Evolutionary conservation across 2,113 vertebrate species (phyloP), one percentile per base, ranked within the genome.

Genomic region (Numida meleagris): DNA sequence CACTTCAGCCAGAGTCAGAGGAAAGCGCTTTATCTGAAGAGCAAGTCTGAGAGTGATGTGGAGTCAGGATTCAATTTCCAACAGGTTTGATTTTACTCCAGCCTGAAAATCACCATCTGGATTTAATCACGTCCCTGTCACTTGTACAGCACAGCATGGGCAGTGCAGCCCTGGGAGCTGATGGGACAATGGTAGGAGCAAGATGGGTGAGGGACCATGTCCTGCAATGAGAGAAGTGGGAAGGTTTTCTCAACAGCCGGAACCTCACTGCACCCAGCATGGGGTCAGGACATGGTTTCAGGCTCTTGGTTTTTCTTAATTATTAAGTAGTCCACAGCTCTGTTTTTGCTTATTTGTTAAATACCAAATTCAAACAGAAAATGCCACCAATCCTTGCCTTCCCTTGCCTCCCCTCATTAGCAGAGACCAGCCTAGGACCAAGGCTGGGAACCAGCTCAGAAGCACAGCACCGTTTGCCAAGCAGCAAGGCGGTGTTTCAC

Each of bases 91-190:
- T 58, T 92, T 76, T 34, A 68, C 14, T 29, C 38, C 12, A 82
- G n/a, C 36, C 45, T 2, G 0, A 82, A 85, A 73, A 48, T 23
- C 67, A 73, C 7, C 1, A 2, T 19, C 43, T 43, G 12, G 8
- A 50, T 88, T 84, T 86, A 82, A 89, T 77, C 0, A 25, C 5
- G 4, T 24, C 27, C 7, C 29, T 27, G 25, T 11, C 61, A 57
- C 31, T 31, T 8, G 0, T 18, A 57, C 12, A 61, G 71, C 53
- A 75, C 0, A 0, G 86, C 61, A 23, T 13, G 33, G 33, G 12
- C 33, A 76, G 55, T 55, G n/a, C 61, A 63, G 59, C 34, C 48
- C 42, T 59, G 24, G 29, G 16, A 62, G 33, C 73, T 38, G 24
- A 74, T 0, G 5, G 67, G 40, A 82, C 1, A 1, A 48, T 23